Evolutionary conservation across 2,113 vertebrate species (phyloP).

Genomic region (Nicator chloris): DNA sequence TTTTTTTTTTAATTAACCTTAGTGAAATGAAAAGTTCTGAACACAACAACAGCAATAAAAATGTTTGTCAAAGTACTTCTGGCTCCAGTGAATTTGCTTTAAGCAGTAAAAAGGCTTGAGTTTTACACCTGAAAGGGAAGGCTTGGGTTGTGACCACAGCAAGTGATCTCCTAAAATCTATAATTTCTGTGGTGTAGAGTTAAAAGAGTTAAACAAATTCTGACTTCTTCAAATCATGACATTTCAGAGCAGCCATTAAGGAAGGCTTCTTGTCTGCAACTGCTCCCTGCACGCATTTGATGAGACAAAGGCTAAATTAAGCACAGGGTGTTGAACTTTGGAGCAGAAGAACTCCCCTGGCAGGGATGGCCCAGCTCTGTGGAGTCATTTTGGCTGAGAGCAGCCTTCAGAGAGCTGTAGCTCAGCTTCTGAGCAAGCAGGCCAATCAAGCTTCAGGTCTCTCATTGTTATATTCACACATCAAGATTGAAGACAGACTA

Average conservation of each 20-base stretch:
- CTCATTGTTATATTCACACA: neutral
- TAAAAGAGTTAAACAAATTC: neutral
- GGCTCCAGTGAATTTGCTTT: neutral
- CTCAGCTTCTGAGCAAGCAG: neutral
- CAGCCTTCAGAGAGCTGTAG: neutral
- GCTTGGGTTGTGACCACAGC: neutral
- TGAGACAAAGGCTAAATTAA: neutral
- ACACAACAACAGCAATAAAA: neutral
- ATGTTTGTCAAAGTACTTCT: neutral
- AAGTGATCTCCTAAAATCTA: neutral
- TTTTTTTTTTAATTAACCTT: neutral
- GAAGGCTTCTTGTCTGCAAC: neutral
- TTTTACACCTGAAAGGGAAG: neutral
- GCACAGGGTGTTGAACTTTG: neutral
- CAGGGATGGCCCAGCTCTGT: neutral
- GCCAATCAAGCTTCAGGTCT: neutral
- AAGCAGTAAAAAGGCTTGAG: neutral
- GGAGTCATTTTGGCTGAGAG: neutral
- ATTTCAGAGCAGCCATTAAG: neutral
- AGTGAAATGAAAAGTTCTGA: neutral
- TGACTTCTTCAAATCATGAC: neutral
- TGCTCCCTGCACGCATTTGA: neutral
- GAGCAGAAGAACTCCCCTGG: accelerated
- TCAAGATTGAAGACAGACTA: neutral
- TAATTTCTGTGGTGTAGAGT: neutral